Base-by-base conservation (phyloP, 2,797 vertebrate species). In the Halcyon badia region DNA sequence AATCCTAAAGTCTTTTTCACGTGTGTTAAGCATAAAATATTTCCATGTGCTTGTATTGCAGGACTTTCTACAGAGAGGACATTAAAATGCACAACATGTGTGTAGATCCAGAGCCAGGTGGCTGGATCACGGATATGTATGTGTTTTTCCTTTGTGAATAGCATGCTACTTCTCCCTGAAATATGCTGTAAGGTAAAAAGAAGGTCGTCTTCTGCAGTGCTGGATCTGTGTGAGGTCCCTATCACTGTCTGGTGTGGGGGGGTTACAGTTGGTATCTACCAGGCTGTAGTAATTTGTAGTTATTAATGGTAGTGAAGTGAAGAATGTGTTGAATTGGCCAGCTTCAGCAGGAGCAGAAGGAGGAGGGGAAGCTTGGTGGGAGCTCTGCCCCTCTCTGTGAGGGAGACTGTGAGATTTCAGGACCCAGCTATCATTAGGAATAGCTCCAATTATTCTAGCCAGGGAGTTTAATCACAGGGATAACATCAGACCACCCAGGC, bases 401-500 rank as follows among this genome's bases (percentile, higher is more conserved):
- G 92, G 62, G 57, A 94, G 39, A 94, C 87, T 86, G 83, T 96
- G 97, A 97, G 96, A 94, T 97, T 97, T 98, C 95, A 97, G 97
- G 98, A 97, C 97, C 96, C 97, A 95, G 96, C 98, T 98, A 98
- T 98, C 97, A 66, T 98, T 96, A 95, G 97, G 98, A 99, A 91
- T 95, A 87, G 89, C 84, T 98, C 97, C 97, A 98, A 21, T 87
- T 97, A 86, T 96, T 97, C 89, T 91, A 97, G 96, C 94, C 57
- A 72, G 87, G 90, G 82, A 97, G 94, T 96, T 96, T 95, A 97
- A 98, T 98, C 97, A 93, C 82, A 97, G 89, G 97, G 98, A 98
- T 99, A 98, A 98, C 96, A 98, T 98, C 95, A 97, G 99, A 99
- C 99, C 99, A 99, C 99, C 99, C 99, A 99, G 98, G 95, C 86